Percentiles rank a stretch among this genome's conserved stretches.
Evolutionary conservation across 1,140 invertebrate species (phyloP).

Genomic region (Micrasema longulum): DNA sequence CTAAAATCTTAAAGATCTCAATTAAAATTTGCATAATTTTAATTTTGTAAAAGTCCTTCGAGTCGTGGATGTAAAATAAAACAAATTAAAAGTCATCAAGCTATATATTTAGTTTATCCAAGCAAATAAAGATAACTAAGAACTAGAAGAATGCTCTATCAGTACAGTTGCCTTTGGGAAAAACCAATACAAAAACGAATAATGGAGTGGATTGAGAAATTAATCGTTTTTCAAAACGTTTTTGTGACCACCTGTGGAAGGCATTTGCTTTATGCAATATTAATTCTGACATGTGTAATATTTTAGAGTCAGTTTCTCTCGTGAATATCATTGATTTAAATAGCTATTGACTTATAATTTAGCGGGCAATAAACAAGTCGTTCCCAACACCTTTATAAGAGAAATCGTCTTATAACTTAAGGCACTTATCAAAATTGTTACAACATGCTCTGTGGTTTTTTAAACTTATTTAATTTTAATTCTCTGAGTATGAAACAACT

Average conservation of each 20-base stretch:
- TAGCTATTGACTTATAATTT: conserved; percentile 31
- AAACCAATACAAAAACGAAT: no score
- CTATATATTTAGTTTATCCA: no score
- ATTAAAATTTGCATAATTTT: no score
- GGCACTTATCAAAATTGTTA: conserved; percentile 11
- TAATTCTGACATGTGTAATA: conserved; percentile 26
- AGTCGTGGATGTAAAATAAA: no score
- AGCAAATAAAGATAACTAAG: no score
- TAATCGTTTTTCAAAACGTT: no score
- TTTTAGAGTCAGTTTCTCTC: conserved; percentile 10
- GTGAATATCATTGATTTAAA: conserved; percentile 33
- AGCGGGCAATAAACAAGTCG: conserved; percentile 26
- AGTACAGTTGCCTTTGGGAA: no score
- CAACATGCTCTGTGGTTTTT: neutral
- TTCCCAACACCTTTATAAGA: conserved; percentile 31
- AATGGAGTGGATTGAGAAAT: no score
- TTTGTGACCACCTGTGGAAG: conserved; percentile 11
- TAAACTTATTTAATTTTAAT: neutral
- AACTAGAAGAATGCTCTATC: no score
- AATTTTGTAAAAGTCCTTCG: no score
- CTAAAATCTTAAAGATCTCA: no score
- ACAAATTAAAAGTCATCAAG: no score
- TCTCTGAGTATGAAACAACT: conserved; percentile 7
- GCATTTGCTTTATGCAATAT: conserved; percentile 16
- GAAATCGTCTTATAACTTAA: conserved; percentile 29